Percentiles rank a stretch among this genome's conserved stretches.
Conservation (phyloP, 2,113 vertebrate genomes). For the Apaloderma vittatum region DNA sequence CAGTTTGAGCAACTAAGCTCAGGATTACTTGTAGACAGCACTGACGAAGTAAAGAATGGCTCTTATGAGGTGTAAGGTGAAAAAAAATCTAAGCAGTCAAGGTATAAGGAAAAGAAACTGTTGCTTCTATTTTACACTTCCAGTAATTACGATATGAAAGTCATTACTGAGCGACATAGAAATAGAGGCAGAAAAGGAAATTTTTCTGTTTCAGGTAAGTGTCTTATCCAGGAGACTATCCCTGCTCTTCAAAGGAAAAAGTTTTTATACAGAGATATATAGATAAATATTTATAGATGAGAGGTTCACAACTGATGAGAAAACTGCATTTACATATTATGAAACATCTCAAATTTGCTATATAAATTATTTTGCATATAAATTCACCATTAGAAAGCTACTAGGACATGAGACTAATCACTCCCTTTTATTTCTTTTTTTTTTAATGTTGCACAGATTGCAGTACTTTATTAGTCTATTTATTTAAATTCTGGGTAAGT, state of each 20-base stretch:
- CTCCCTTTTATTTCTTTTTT: not conserved
- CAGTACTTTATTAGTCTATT: not conserved
- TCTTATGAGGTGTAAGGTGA: not conserved
- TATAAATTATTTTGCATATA: not conserved
- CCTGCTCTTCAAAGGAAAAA: not conserved
- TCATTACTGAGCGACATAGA: not conserved
- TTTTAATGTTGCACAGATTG: fast-evolving
- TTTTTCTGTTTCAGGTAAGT: not conserved
- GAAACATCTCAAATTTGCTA: not conserved
- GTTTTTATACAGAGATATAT: too few species aligned
- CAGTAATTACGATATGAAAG: not conserved
- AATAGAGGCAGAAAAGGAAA: not conserved
- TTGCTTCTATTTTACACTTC: not conserved
- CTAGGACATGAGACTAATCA: not conserved
- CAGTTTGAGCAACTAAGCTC: not conserved
- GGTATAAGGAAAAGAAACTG: not conserved
- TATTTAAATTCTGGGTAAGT: not conserved
- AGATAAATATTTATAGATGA: too few species aligned
- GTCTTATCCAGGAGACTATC: not conserved
- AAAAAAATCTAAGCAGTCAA: not conserved
- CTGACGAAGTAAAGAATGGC: fast-evolving
- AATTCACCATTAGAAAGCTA: not conserved
- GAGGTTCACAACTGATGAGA: not conserved
- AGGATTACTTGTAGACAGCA: not conserved
- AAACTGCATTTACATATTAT: not conserved